phyloP scores from a whole-genome alignment of 2,113 vertebrate species.

The Isurus oxyrinchus region DNA sequence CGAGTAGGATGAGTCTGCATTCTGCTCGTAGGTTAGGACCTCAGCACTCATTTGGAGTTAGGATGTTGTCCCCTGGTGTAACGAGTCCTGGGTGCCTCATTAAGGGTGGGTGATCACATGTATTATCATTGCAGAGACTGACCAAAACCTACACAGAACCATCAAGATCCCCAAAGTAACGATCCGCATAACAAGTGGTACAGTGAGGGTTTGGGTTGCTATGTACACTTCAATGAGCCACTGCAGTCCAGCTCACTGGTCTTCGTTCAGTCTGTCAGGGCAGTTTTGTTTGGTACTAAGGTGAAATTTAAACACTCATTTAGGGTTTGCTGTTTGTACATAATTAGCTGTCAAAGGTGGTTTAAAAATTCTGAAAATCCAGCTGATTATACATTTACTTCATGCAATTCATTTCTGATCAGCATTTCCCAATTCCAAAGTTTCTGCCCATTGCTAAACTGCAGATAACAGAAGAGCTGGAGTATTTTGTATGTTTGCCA shows the following conservation, averaged over 20 bases:
- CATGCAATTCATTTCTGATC: too few relatives aligned
- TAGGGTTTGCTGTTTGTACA: neutral
- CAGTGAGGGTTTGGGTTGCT: too few relatives aligned
- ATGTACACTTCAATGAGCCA: neutral
- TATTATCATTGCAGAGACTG: neutral
- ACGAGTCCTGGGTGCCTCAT: neutral
- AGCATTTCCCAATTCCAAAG: neutral
- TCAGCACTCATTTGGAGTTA: too few relatives aligned
- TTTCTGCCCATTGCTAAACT: neutral
- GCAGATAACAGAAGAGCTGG: neutral
- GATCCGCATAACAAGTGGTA: neutral
- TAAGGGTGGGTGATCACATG: neutral
- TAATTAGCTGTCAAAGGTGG: neutral
- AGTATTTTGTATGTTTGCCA: neutral
- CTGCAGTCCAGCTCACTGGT: neutral
- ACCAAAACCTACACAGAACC: neutral
- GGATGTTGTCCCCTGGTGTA: too few relatives aligned
- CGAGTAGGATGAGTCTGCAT: too few relatives aligned
- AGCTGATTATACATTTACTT: neutral
- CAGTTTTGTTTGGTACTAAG: neutral
- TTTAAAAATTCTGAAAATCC: neutral
- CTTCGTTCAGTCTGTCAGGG: neutral
- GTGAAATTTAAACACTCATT: neutral
- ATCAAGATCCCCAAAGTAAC: neutral
- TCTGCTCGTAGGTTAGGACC: too few relatives aligned